Base-by-base conservation (phyloP, 2,888 invertebrate species). In the Agapostemon virescens region DNA sequence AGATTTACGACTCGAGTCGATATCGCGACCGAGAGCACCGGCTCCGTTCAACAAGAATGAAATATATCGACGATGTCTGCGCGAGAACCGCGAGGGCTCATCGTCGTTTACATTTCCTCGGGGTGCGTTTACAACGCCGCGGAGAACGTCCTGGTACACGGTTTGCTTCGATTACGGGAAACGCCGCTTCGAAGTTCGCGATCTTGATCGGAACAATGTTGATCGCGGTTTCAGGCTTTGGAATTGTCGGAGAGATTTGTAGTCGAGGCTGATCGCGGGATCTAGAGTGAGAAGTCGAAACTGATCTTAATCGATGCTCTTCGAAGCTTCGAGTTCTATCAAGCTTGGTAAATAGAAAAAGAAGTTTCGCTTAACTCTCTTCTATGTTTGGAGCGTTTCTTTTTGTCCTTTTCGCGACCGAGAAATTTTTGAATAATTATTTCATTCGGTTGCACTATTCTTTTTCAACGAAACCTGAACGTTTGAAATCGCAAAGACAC, bases 1-100 rank as follows among this genome's bases (percentile, higher is more conserved):
- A 73, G 69, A 81, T 81, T 38, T 69, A 69, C 58, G 64, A 38
- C 0, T 38, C 40, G 67, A 11, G n/a, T 63, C 58, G 69, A 40
- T 42, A 66, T 45, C 61, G 63, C 33, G 58, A 58, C 36, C 63
- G 36, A 26, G 49, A 49, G 49, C 49, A 49, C n/a, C 15, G 26
- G 26, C 42, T 69, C 69, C 64, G 38, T 58, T 23, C 11, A 23
- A 42, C 30, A 36, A 13, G 52, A 73, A 68, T 74, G 63, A 74
- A 68, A 36, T 15, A 52, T 42, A 55, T 26, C 38, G 61, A n/a
- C 26, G 17, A 49, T 45, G 26, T n/a, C 9, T 20, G 23, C 36
- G 36, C 45, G 20, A 15, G 17, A 49, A 49, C 49, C 42, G 3
- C 64, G 63, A 66, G 36, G 13, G 17, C 42, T 52, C 45, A 38